Conservation (phyloP, 2,797 vertebrate genomes). For the Sebastes iracundus region DNA sequence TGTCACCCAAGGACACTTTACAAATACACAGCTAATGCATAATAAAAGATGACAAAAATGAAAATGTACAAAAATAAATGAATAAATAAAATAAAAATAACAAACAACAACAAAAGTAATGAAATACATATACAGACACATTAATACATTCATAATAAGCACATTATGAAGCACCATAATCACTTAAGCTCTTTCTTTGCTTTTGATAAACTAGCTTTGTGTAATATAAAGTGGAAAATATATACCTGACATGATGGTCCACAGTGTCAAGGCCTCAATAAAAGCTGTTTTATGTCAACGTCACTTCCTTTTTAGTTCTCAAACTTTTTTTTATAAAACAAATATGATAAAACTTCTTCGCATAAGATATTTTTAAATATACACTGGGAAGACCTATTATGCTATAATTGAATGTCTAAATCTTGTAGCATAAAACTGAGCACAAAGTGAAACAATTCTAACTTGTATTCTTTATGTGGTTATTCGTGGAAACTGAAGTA, state of each 20-base stretch:
- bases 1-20: too few species aligned
- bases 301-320: neutral
- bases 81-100: too few species aligned
- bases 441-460: neutral
- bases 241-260: neutral
- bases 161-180: too few species aligned
- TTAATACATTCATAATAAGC: too few species aligned
- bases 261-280: neutral
- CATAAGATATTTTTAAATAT: neutral
- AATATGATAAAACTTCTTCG: neutral
- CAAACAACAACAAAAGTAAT: too few species aligned
- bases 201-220: neutral
- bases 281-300: neutral
- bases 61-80: too few species aligned
- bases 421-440: neutral
- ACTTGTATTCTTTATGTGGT: neutral
- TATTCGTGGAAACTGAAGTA: slow-evolving; percentile 28
- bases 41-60: too few species aligned
- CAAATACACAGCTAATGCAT: too few species aligned
- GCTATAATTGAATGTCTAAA: neutral
- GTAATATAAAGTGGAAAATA: neutral
- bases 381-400: neutral
- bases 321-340: neutral
- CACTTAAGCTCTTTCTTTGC: neutral
- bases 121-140: too few species aligned